Conservation (phyloP, 1,140 invertebrate species). For the Polyergus mexicanus region DNA sequence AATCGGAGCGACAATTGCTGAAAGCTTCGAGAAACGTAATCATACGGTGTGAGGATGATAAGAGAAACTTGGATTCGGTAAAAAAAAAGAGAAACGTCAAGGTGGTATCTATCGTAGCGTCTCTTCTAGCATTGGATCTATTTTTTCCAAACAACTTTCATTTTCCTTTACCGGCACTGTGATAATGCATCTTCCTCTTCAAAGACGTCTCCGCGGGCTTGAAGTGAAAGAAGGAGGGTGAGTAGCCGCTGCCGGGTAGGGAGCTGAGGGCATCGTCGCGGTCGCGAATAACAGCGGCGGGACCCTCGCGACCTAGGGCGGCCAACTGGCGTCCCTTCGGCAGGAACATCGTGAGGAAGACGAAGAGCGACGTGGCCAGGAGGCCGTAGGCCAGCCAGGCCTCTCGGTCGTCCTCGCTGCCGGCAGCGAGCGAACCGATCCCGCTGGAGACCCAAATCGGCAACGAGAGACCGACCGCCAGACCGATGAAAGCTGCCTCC, state of each 20-base stretch:
- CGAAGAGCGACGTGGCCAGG: constrained; percentile 92
- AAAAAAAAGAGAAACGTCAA: background rate
- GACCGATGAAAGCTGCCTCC: constrained; percentile 95
- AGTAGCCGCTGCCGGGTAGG: constrained; percentile 93
- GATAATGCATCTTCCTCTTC: constrained; percentile 87
- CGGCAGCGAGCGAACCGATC: constrained; percentile 88
- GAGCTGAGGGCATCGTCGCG: constrained; percentile 89
- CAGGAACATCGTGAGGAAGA: constrained; percentile 97
- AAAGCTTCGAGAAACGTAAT: constrained; percentile 20
- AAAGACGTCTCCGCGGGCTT: constrained; percentile 93
- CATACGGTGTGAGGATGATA: constrained; percentile 1
- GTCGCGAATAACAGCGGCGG: constrained; percentile 83
- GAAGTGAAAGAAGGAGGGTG: constrained; percentile 96
- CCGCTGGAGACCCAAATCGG: constrained; percentile 95
- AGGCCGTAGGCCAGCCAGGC: constrained; percentile 96
- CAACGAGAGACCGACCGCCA: constrained; percentile 93
- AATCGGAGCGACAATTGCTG: constrained; percentile 47
- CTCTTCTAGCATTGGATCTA: background rate
- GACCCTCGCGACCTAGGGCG: constrained; percentile 92
- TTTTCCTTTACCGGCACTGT: constrained; percentile 77
- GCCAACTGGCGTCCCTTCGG: constrained; percentile 96
- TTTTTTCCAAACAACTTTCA: background rate
- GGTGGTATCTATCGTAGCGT: background rate
- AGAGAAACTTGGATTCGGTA: constrained; percentile 58
- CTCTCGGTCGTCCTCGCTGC: constrained; percentile 92